These are phyloP conservation scores for Bubo bubo DNA, from an alignment of 2,113 vertebrate species.

Conservation along the genomic window DNA sequence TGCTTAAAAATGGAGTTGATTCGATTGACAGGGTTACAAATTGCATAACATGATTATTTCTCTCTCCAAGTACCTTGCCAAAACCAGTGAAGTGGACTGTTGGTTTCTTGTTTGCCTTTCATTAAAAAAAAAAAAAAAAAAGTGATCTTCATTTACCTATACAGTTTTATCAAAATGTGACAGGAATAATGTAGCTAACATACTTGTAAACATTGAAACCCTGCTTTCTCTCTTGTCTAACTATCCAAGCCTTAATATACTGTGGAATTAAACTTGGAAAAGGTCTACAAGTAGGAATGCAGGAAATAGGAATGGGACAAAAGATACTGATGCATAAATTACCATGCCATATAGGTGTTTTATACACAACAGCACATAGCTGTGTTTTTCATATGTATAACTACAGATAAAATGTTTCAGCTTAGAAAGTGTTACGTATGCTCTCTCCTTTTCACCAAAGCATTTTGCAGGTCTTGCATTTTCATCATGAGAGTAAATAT, in stretches of 20 bases:
- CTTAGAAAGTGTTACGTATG: background rate
- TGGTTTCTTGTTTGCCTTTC: background rate
- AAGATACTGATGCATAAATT: background rate
- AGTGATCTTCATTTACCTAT: background rate
- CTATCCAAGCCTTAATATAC: background rate
- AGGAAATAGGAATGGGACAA: background rate
- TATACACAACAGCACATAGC: background rate
- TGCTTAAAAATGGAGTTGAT: background rate
- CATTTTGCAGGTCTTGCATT: background rate
- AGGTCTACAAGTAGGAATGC: background rate
- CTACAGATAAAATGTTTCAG: background rate
- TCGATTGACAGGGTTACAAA: background rate
- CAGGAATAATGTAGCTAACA: background rate
- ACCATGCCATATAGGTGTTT: background rate
- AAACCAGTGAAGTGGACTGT: background rate
- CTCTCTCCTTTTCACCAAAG: background rate
- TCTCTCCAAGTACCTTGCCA: background rate
- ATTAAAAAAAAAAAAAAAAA: background rate
- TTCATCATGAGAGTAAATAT: background rate
- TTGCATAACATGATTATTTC: background rate
- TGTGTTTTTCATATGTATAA: background rate
- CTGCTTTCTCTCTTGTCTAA: background rate
- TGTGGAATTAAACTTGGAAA: background rate
- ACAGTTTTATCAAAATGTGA: background rate
- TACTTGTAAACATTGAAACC: background rate